These are phyloP conservation scores for Coracias cyanogaster DNA, from an alignment of 2,797 vertebrate species.

Conservation along the genomic window DNA sequence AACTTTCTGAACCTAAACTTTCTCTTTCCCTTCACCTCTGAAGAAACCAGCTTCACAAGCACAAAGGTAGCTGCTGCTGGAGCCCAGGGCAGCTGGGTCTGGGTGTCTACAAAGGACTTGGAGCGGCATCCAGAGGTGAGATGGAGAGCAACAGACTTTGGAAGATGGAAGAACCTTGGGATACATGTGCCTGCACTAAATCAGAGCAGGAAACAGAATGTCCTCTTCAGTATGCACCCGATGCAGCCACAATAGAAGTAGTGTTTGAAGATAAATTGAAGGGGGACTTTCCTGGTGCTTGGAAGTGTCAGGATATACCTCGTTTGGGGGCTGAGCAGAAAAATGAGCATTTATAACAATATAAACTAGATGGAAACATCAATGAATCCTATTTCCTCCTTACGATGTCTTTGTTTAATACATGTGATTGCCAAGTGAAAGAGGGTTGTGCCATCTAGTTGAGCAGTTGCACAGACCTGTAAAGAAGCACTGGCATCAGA, in stretches of 20 bases:
- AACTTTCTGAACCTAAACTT: not conserved
- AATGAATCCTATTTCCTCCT: not conserved
- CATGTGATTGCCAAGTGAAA: not conserved
- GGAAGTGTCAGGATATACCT: not conserved
- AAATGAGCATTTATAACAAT: not conserved
- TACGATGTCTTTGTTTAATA: not conserved
- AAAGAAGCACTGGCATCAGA: not conserved
- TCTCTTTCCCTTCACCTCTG: not conserved
- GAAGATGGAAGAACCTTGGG: not conserved
- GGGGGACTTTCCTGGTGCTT: not conserved
- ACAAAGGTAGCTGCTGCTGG: not conserved
- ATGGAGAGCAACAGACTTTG: not conserved
- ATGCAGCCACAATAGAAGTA: not conserved
- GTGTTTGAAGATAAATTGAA: not conserved
- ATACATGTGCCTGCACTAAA: not conserved
- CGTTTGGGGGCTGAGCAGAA: not conserved
- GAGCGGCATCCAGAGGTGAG: not conserved
- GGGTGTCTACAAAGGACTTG: not conserved
- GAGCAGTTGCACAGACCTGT: slow-evolving; percentile 39
- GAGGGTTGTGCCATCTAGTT: not conserved
- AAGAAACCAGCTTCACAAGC: not conserved
- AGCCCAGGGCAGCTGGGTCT: not conserved
- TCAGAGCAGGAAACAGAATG: not conserved
- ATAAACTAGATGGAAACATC: not conserved
- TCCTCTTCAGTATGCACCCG: not conserved